These are phyloP conservation scores for Datnioides undecimradiatus DNA, from an alignment of 2,113 vertebrate species.

Conservation along the genomic window DNA sequence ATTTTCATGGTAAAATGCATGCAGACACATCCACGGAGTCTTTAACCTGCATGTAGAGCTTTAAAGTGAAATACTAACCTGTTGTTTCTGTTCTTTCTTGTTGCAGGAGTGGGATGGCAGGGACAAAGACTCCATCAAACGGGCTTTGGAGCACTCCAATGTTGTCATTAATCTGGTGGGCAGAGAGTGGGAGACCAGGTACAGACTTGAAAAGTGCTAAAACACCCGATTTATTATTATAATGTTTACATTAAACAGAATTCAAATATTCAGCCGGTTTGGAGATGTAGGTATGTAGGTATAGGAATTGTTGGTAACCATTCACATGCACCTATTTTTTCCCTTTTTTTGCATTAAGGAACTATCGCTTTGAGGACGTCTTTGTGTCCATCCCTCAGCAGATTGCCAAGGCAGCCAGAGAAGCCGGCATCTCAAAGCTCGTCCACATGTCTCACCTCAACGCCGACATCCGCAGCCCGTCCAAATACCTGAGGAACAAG, in stretches of 20 bases:
- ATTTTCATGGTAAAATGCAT: conserved; percentile 87
- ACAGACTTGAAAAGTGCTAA: conserved; percentile 1
- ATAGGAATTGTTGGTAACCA: neutral
- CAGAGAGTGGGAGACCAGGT: conserved; percentile 96
- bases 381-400: conserved; percentile 89
- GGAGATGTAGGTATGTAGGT: neutral
- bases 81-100: neutral
- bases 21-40: neutral
- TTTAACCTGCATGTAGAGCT: neutral
- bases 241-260: neutral
- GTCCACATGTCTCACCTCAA: conserved; percentile 96
- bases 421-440: conserved; percentile 90
- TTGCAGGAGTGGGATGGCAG: conserved; percentile 91
- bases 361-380: conserved; percentile 90
- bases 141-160: conserved; percentile 90
- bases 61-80: neutral
- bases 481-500: conserved; percentile 94
- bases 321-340: neutral
- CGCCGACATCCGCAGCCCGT: conserved; percentile 91
- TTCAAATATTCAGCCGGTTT: neutral
- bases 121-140: conserved; percentile 90
- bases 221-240: neutral
- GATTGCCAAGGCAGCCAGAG: conserved; percentile 87
- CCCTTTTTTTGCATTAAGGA: conserved; percentile 80
- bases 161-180: conserved; percentile 97